Evolutionary conservation across 2,888 invertebrate genomes (phyloP).

Genomic region (Gerris lacustris): DNA sequence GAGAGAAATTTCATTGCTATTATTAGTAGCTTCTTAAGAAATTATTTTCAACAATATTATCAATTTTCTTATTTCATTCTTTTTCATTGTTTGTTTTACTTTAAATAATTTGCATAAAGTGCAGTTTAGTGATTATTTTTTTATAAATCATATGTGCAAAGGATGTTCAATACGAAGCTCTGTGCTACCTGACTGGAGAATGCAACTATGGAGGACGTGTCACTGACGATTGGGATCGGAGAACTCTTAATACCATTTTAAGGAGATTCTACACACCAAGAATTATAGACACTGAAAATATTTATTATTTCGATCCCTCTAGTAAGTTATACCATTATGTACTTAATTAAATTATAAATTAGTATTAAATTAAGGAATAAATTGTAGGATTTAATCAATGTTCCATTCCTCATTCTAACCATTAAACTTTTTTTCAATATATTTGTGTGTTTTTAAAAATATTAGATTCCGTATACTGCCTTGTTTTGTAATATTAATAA

Average conservation of each 20-base stretch:
- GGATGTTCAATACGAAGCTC: conserved; percentile 72
- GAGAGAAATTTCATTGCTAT: too few relatives aligned
- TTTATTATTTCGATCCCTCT: conserved; percentile 55
- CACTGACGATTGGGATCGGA: conserved; percentile 89
- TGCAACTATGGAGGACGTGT: conserved; percentile 94
- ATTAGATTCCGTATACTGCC: too few relatives aligned
- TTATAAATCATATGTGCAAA: conserved; percentile 30
- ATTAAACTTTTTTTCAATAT: not conserved
- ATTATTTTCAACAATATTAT: too few relatives aligned
- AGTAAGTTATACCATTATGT: conserved; percentile 37
- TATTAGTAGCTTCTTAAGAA: too few relatives aligned
- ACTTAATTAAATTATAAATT: not conserved
- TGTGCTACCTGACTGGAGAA: conserved; percentile 83
- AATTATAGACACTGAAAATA: conserved; percentile 43
- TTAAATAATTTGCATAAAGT: too few relatives aligned
- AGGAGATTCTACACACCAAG: conserved; percentile 61
- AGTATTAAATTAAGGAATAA: not conserved
- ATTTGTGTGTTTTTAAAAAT: not conserved
- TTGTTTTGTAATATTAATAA: not conserved
- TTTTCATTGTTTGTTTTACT: too few relatives aligned
- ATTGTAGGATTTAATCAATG: not conserved
- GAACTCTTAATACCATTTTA: conserved; percentile 71
- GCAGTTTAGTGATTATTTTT: too few relatives aligned
- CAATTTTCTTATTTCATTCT: too few relatives aligned
- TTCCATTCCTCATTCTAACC: too few relatives aligned